Percentiles rank a stretch among this genome's conserved stretches.
Conservation (phyloP, 2,113 vertebrate genomes). For the Amia ocellicauda region DNA sequence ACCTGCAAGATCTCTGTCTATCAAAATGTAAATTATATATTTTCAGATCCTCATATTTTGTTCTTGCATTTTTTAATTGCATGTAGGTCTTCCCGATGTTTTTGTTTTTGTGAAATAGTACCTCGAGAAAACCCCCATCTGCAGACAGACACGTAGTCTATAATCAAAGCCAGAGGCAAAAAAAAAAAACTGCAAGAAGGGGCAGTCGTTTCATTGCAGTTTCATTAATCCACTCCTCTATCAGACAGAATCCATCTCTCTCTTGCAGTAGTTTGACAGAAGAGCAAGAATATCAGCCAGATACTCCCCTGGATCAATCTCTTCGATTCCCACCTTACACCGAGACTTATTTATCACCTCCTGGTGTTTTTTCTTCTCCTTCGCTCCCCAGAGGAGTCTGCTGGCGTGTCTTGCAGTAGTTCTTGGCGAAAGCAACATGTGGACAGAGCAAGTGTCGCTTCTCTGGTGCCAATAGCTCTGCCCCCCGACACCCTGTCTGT, state of each 20-base stretch:
- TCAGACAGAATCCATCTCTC: constrained; percentile 48
- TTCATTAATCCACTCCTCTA: constrained; percentile 40
- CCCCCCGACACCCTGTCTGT: background rate
- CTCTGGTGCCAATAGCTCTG: too few relatives aligned
- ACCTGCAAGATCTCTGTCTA: too few relatives aligned
- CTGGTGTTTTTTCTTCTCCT: background rate
- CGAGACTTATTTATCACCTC: constrained; percentile 27
- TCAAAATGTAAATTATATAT: too few relatives aligned
- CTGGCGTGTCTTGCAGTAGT: background rate
- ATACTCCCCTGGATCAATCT: constrained; percentile 52
- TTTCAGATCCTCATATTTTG: too few relatives aligned
- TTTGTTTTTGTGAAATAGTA: too few relatives aligned
- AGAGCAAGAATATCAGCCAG: constrained; percentile 41
- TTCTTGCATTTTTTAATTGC: too few relatives aligned
- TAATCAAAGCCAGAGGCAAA: background rate
- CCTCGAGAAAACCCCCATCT: background rate
- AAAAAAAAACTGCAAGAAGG: background rate
- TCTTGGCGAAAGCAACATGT: background rate
- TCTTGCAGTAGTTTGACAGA: constrained; percentile 47
- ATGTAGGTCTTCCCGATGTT: too few relatives aligned
- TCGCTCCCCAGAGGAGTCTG: background rate
- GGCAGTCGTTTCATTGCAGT: constrained; percentile 15
- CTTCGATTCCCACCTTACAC: constrained; percentile 39
- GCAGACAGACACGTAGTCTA: background rate
- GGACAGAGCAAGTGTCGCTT: background rate